phyloP scores from a whole-genome alignment of 2,113 vertebrate genomes.

The Thomomys bottae region DNA sequence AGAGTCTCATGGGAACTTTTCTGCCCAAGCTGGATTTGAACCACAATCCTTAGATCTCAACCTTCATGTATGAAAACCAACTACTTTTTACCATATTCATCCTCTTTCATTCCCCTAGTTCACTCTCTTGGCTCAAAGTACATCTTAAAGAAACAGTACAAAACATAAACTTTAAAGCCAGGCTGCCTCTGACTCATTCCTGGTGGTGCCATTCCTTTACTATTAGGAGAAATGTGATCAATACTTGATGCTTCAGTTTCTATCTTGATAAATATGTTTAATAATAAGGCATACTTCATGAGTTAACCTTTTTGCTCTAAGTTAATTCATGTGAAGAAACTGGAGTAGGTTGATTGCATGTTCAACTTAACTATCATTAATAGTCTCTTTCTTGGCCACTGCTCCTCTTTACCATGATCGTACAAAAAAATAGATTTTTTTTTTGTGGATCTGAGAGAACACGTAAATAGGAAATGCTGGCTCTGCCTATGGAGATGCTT shows the following conservation, averaged over 20 bases:
- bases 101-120: too few species aligned
- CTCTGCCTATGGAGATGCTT: constrained; percentile 5
- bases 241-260: background rate
- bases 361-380: background rate
- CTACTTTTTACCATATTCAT: too few species aligned
- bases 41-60: too few species aligned
- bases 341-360: background rate
- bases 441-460: background rate
- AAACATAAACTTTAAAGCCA: background rate
- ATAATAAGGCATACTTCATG: background rate
- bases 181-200: background rate
- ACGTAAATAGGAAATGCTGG: background rate
- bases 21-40: too few species aligned
- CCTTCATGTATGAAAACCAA: too few species aligned
- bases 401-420: background rate
- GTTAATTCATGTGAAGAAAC: constrained; percentile 1
- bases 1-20: too few species aligned
- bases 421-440: too few species aligned
- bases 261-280: background rate
- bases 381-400: background rate
- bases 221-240: background rate
- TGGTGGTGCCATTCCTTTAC: background rate
- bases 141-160: background rate
- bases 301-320: background rate
- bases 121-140: background rate